Conservation (phyloP, 1,140 invertebrate species). For the Cyclina sinensis region DNA sequence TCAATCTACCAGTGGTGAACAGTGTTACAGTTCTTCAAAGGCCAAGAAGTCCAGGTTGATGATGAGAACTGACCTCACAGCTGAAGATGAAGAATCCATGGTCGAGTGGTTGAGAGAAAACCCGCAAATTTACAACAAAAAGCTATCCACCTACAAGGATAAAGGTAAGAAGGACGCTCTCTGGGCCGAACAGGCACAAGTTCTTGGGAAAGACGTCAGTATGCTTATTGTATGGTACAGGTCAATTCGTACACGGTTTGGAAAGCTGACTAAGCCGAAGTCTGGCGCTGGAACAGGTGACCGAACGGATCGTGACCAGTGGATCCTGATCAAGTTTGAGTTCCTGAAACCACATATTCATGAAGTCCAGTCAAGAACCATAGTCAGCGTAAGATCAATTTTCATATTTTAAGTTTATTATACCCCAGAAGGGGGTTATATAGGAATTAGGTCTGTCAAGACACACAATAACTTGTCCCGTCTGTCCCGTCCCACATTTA, state of each 20-base stretch:
- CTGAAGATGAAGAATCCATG: no score
- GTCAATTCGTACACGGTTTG: conserved; percentile 31
- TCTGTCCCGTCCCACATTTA: no score
- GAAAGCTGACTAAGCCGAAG: not conserved
- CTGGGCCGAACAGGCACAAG: no score
- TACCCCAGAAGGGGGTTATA: not conserved
- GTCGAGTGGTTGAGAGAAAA: no score
- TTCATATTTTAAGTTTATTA: not conserved
- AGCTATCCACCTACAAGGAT: no score
- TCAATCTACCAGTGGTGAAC: no score
- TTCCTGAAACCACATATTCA: conserved; percentile 35
- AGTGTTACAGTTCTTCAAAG: no score
- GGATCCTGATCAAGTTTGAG: conserved; percentile 34
- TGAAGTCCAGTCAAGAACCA: conserved; percentile 38
- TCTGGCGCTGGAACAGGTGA: conserved; percentile 22
- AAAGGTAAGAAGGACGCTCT: no score
- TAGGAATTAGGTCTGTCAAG: not conserved
- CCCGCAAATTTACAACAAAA: not conserved
- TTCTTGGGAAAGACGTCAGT: no score
- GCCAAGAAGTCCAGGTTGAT: not conserved
- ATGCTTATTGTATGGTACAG: not conserved
- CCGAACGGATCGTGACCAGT: conserved; percentile 40
- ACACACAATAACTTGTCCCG: no score
- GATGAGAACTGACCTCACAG: not conserved
- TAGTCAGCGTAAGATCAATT: conserved; percentile 44